Evolutionary conservation across 2,888 invertebrate species (phyloP), one percentile per base, ranked within the genome.

Genomic region (Apotomis capreana): DNA sequence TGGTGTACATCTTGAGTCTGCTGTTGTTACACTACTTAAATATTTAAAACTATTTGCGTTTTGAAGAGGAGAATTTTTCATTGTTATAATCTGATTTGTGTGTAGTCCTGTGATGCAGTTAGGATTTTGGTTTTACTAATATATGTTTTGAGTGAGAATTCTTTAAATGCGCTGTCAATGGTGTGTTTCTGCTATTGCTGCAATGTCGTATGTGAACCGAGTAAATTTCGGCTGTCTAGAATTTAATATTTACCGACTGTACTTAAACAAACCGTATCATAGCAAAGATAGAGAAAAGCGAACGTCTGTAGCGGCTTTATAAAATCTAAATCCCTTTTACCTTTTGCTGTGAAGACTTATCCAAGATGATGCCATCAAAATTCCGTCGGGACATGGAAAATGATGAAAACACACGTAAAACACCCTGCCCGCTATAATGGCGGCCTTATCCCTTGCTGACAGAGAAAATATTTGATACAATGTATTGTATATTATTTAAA

Each of bases 391-490:
- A 55, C 12, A 44, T 54, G 52, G 15, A 12, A 64, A 52, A 64
- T 36, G 55, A 36, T 46, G 44, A n/a, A 13, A n/a, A 57, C 44
- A 44, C 12, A 64, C 44, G 40, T 46, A 36, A 65, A 57, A 46
- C n/a, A 15, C 55, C 46, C 8, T 44, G 36, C 15, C 9, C 44
- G 12, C 44, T 15, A 65, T 15, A 65, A 62, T 44, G 64, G 64
- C 15, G 15, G 54, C 26, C 12, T 44, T 65, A 26, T 49, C 49
- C 49, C 59, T 15, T 55, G 55, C 65, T 65, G 65, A 65, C 65
- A 36, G 46, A n/a, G 65, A 40, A 55, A 55, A 55, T 44, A 3
- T 9, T 49, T 10, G 9, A 9, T 10, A 49, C 9, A 10, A 1
- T 49, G 5, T 49, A 9, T 9, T 49, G 49, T 9, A 49, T 49